A percentile compares a stretch with the other conserved stretches of the same genome.
These are phyloP conservation scores for Rhinopomastus cyanomelas DNA, from an alignment of 2,113 vertebrate species.

Conservation along the genomic window DNA sequence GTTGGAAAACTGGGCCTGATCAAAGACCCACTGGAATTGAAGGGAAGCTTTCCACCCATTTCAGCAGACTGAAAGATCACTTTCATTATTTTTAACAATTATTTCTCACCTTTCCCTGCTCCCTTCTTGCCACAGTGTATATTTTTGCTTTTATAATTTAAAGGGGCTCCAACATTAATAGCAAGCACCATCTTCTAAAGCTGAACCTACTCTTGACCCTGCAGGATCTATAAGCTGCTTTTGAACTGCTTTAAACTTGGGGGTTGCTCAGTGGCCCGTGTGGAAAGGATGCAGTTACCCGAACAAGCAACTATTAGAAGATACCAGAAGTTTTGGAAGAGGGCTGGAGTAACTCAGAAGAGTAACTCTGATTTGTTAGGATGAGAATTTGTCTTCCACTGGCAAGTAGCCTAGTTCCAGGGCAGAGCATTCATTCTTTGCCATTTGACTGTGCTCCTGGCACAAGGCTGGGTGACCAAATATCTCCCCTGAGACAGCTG, in stretches of 20 bases:
- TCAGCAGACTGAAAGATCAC: neutral
- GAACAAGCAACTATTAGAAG: neutral
- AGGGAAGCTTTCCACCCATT: neutral
- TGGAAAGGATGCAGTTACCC: neutral
- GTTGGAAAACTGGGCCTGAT: neutral
- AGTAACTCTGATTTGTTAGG: neutral
- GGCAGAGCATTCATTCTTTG: neutral
- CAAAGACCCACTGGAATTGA: neutral
- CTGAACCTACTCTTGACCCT: neutral
- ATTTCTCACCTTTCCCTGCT: neutral
- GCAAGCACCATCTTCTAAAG: neutral
- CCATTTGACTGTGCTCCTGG: neutral
- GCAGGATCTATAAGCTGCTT: neutral
- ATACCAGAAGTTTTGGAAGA: neutral
- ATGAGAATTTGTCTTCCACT: neutral
- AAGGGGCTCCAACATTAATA: neutral
- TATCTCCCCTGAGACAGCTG: neutral
- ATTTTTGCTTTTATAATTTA: neutral
- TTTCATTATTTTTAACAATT: neutral
- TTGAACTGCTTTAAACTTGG: neutral
- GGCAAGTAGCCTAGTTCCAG: neutral
- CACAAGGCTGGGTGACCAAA: neutral
- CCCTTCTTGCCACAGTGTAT: neutral
- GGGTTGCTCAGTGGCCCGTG: neutral
- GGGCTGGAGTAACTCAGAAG: neutral